Base-by-base conservation (phyloP, 2,113 vertebrate genomes). In the Clarias magur region DNA sequence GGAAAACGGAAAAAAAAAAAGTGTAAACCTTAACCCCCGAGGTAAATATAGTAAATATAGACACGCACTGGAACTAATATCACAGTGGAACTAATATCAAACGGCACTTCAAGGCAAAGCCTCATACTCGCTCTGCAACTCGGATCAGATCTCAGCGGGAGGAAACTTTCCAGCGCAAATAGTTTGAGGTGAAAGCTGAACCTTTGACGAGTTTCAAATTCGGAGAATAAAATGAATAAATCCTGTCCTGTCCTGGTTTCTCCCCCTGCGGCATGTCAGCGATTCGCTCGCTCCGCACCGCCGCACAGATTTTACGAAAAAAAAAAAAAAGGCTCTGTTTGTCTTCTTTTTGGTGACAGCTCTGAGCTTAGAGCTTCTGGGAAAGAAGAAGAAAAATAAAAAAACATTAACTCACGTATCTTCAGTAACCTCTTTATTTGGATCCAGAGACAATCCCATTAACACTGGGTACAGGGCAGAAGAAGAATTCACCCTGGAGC, bases 221-320 rank as follows among this genome's bases (percentile, higher is more conserved):
- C 75, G 27, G 75, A 79, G 56, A 79, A 79, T 57, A 79, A 79
- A 79, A 56, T 79, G 38, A 53, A 53, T 48, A 57, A 79, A 79
- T 27, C 48, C 48, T 48, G 48, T 48, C 48, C 25, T 78, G 75
- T 78, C 75, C 75, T 27, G 25, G 25, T 25, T 53, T 54, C 13
- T 42, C 75, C 15, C 75, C 75, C 75, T 30, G 53, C 7, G 53
- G 75, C n/a, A 79, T 27, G 56, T 34, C 54, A 17, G n/a, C 34
- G 78, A 80, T 80, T 60, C 79, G 60, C 17, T 60, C 30, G 56
- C 56, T 38, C 57, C 11, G 53, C 11, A 6, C 30, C 19, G 0
- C 8, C 11, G 17, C 56, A 80, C 79, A 60, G 79, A 60, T 60
- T 80, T 34, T 80, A 80, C 56, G 38, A 60, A 60, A 60, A 59